A percentile compares a stretch with the other conserved stretches of the same genome.
Conservation (phyloP, 23 tunicate species). For the Styela clava region DNA sequence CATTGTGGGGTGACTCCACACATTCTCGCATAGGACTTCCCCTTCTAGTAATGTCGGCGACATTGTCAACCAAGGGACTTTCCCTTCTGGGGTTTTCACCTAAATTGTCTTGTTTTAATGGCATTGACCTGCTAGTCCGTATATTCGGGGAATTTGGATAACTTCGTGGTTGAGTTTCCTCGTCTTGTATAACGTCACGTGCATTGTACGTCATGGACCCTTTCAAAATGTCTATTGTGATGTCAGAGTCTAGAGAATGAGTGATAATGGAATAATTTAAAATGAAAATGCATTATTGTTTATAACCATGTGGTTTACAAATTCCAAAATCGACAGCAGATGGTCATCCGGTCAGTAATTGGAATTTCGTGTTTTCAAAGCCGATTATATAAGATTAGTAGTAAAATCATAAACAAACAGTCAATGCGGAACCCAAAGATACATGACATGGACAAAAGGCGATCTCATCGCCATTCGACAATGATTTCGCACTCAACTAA, state of each 20-base stretch:
- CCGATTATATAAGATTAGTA: background rate
- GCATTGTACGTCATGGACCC: slow-evolving; percentile 12
- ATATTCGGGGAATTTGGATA: slow-evolving; percentile 6
- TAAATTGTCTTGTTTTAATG: background rate
- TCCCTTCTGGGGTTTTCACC: background rate
- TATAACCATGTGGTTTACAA: too few relatives aligned
- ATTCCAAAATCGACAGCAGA: too few relatives aligned
- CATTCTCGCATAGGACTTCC: background rate
- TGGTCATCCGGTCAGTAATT: background rate
- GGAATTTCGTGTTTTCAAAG: background rate
- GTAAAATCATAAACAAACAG: background rate
- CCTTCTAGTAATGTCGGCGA: background rate
- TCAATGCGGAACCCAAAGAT: too few relatives aligned
- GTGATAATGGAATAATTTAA: background rate
- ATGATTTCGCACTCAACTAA: too few relatives aligned
- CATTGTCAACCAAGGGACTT: background rate
- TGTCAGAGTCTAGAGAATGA: background rate
- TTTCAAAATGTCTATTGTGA: background rate
- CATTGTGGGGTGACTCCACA: background rate
- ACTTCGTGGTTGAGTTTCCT: background rate
- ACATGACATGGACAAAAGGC: too few relatives aligned
- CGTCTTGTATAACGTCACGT: background rate
- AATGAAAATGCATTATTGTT: background rate
- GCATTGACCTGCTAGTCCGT: background rate
- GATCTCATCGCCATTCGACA: too few relatives aligned